Evolutionary conservation across 2,113 vertebrate genomes (phyloP).

Genomic region (Calidris pygmaea): DNA sequence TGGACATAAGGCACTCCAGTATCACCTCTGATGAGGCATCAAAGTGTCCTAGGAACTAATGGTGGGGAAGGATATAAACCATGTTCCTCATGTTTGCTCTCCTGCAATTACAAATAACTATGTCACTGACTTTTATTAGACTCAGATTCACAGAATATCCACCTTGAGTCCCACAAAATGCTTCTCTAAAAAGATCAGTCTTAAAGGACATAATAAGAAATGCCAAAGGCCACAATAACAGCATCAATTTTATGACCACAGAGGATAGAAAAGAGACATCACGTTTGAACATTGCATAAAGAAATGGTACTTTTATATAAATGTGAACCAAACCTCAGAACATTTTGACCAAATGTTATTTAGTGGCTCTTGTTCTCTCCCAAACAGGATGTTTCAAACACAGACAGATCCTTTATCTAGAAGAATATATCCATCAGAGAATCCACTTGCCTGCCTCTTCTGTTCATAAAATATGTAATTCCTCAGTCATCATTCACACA

Average conservation of each 20-base stretch:
- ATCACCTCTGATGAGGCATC: not conserved
- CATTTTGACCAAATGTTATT: slow-evolving; percentile 1
- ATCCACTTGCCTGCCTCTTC: not conserved
- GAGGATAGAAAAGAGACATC: slow-evolving; percentile 19
- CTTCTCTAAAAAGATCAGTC: not conserved
- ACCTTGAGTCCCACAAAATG: not conserved
- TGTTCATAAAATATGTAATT: slow-evolving; percentile 2
- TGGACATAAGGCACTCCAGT: not conserved
- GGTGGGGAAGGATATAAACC: not conserved
- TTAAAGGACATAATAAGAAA: not conserved
- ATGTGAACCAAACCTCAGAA: not conserved
- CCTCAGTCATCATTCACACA: not conserved
- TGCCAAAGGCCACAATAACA: not conserved
- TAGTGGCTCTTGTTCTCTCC: slow-evolving; percentile 6
- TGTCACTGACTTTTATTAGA: not conserved
- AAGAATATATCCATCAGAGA: slow-evolving; percentile 2
- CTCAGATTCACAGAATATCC: not conserved
- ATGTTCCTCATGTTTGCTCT: not conserved
- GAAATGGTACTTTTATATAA: not conserved
- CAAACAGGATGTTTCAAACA: slow-evolving; percentile 3
- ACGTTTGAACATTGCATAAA: not conserved
- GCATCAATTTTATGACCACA: not conserved
- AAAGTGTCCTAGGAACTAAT: not conserved
- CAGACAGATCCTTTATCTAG: slow-evolving; percentile 15
- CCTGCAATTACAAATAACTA: not conserved